Conservation (phyloP, 2,888 invertebrate species). For the Hyles lineata region DNA sequence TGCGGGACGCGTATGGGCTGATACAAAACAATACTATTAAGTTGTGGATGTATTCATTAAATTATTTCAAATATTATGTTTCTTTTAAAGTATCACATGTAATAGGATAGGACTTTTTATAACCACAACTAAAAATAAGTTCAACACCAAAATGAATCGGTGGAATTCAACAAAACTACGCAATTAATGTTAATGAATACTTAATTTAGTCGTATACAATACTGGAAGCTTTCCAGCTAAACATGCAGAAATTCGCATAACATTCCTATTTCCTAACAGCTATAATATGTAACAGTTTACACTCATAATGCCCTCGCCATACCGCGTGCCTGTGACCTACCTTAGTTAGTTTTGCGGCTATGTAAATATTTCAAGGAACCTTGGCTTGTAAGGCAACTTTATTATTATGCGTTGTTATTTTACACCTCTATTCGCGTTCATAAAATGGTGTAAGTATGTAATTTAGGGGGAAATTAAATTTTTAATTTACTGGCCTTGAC, state of each 20-base stretch:
- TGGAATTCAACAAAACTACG: too few species aligned
- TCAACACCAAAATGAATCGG: too few species aligned
- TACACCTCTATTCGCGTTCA: not conserved
- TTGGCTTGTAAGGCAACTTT: constrained; percentile 33
- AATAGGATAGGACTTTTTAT: too few species aligned
- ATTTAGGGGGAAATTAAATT: not conserved
- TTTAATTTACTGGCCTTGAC: not conserved
- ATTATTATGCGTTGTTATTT: constrained; percentile 29
- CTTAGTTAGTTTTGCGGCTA: constrained; percentile 44
- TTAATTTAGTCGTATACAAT: not conserved
- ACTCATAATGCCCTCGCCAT: constrained; percentile 36
- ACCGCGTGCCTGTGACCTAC: constrained; percentile 39
- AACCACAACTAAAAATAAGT: too few species aligned
- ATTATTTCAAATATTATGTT: not conserved
- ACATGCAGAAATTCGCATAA: not conserved
- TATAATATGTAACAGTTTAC: constrained; percentile 33
- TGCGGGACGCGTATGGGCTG: too few species aligned
- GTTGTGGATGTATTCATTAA: too few species aligned
- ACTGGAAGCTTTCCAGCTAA: not conserved
- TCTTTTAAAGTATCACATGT: not conserved
- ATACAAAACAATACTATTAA: too few species aligned
- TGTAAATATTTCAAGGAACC: constrained; percentile 45
- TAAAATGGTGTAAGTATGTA: not conserved
- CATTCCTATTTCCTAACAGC: not conserved
- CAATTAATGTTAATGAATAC: not conserved